These are phyloP conservation scores for Trilocha varians DNA, from an alignment of 2,888 invertebrate genomes.

Conservation along the genomic window DNA sequence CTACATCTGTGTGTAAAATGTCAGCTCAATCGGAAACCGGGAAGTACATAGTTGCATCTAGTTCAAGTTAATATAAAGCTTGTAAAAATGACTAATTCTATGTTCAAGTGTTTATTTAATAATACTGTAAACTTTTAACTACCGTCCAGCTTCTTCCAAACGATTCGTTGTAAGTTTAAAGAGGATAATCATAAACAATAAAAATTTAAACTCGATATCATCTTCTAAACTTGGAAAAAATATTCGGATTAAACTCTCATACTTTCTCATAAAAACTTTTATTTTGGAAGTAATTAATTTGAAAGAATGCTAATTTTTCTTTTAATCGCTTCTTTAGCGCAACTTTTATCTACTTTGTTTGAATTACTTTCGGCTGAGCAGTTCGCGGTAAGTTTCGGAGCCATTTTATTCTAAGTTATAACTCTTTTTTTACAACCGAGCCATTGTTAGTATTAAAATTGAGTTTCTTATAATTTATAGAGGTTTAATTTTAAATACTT, in stretches of 20 bases:
- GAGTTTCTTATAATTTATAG: neutral
- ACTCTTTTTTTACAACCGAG: conserved; percentile 28
- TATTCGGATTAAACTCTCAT: conserved; percentile 42
- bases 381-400: conserved; percentile 45
- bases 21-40: too few relatives aligned
- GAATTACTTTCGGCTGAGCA: conserved; percentile 62
- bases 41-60: too few relatives aligned
- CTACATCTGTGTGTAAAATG: too few relatives aligned
- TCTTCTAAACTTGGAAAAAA: conserved; percentile 29
- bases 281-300: conserved; percentile 68
- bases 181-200: conserved; percentile 14
- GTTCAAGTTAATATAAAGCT: too few relatives aligned
- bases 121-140: too few relatives aligned
- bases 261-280: conserved; percentile 57
- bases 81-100: too few relatives aligned
- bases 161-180: neutral
- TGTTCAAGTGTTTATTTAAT: too few relatives aligned
- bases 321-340: conserved; percentile 67
- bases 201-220: conserved; percentile 23
- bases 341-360: conserved; percentile 71
- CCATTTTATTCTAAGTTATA: conserved; percentile 42
- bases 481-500: conserved; percentile 1
- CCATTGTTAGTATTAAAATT: conserved; percentile 17
- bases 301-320: conserved; percentile 69
- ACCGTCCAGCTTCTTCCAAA: neutral